Evolutionary conservation across 1,140 invertebrate species (phyloP).

Genomic region (Gryllus bimaculatus): DNA sequence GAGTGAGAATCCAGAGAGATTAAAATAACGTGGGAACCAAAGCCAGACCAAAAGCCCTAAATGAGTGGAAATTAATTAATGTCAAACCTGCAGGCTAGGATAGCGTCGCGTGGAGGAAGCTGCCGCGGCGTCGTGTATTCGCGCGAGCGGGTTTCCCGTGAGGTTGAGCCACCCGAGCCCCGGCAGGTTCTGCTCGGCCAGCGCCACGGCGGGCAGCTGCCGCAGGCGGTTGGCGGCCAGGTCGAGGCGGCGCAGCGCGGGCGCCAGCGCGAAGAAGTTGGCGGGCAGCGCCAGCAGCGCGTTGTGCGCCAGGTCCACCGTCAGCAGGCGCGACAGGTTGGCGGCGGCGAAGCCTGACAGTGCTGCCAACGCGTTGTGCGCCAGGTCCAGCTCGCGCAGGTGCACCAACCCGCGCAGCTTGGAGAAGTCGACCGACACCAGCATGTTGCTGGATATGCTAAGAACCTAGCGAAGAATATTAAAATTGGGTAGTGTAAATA

Average conservation of each 20-base stretch:
- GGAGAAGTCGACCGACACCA: conserved; percentile 64
- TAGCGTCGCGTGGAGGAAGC: conserved; percentile 40
- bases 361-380: conserved; percentile 62
- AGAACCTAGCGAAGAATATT: conserved; percentile 22
- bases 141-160: conserved; percentile 67
- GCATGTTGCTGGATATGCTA: conserved; percentile 57
- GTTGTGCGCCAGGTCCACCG: conserved; percentile 66
- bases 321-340: conserved; percentile 58
- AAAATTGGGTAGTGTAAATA: background rate
- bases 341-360: conserved; percentile 66
- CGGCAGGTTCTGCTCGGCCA: conserved; percentile 64
- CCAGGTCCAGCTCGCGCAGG: conserved; percentile 62
- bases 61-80: too few species aligned
- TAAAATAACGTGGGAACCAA: too few species aligned
- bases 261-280: conserved; percentile 67
- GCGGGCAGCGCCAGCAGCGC: conserved; percentile 62
- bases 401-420: conserved; percentile 60
- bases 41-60: too few species aligned
- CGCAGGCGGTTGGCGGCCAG: conserved; percentile 71
- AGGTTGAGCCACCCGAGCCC: conserved; percentile 65
- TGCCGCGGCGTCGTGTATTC: conserved; percentile 53
- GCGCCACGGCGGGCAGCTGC: conserved; percentile 66
- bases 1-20: too few species aligned
- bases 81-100: conserved; percentile 31
- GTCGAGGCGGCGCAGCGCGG: conserved; percentile 61